Conservation (phyloP, 2,113 vertebrate genomes). For the Mohoua ochrocephala region DNA sequence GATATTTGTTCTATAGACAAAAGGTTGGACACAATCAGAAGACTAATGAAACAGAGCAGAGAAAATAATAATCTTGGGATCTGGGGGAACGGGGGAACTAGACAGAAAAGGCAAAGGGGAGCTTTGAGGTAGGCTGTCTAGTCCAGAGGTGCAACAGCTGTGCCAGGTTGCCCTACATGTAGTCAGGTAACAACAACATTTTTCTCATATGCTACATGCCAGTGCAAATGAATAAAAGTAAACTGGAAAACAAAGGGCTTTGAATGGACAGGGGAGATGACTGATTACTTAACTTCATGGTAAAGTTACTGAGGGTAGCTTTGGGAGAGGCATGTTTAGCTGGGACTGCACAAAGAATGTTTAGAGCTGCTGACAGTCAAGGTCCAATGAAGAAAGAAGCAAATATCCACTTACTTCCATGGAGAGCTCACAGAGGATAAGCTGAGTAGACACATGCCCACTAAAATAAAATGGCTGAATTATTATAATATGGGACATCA, state of each 20-base stretch:
- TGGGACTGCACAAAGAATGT: not conserved
- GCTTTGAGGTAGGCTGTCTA: fast-evolving
- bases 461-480: not conserved
- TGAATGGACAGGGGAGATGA: not conserved
- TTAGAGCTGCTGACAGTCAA: not conserved
- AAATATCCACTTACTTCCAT: not conserved
- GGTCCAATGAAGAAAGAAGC: not conserved
- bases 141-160: not conserved
- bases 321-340: not conserved
- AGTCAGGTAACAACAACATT: not conserved
- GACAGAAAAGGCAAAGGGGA: not conserved
- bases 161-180: not conserved
- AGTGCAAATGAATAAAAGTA: not conserved
- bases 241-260: not conserved
- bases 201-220: not conserved
- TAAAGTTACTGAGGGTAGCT: not conserved
- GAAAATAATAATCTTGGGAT: not conserved
- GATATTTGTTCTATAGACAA: not conserved
- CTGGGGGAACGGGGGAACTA: not conserved
- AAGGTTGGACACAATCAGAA: not conserved
- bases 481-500: not conserved
- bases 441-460: not conserved
- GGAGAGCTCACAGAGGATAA: not conserved
- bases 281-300: not conserved
- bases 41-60: not conserved